Conservation (phyloP, 1,140 invertebrate genomes). For the Apis florea region DNA sequence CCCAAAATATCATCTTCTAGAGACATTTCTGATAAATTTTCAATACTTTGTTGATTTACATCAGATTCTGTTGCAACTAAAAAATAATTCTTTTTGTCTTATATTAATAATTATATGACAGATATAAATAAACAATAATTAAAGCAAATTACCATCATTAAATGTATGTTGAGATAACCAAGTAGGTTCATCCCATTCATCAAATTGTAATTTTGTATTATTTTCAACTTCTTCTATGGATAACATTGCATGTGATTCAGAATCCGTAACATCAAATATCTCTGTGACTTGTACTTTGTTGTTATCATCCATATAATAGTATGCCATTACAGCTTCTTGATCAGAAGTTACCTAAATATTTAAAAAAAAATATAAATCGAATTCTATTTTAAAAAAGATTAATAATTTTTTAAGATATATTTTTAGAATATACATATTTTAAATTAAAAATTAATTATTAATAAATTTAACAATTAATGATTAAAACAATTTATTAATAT, state of each 20-base stretch:
- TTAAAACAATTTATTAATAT: background rate
- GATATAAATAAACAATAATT: background rate
- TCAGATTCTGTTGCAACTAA: conserved; percentile 58
- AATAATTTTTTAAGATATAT: too few species aligned
- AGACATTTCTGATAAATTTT: conserved; percentile 77
- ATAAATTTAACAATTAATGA: background rate
- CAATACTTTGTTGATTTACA: conserved; percentile 64
- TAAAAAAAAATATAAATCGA: background rate
- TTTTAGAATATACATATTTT: background rate
- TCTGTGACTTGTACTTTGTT: conserved; percentile 93
- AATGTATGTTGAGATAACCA: conserved; percentile 74
- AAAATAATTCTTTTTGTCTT: conserved; percentile 9
- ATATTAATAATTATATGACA: background rate
- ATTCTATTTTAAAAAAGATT: background rate
- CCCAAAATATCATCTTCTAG: conserved; percentile 78
- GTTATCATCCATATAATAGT: conserved; percentile 93
- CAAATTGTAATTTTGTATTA: conserved; percentile 80
- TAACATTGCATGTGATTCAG: conserved; percentile 79
- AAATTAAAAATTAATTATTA: background rate
- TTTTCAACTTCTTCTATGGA: conserved; percentile 76
- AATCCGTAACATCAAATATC: conserved; percentile 91
- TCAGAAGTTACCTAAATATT: conserved; percentile 84
- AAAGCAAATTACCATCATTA: conserved; percentile 63
- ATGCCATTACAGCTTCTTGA: conserved; percentile 93
- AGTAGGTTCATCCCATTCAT: conserved; percentile 80